phyloP scores from a whole-genome alignment of 2,797 vertebrate genomes.

The Myiotriccus ornatus region DNA sequence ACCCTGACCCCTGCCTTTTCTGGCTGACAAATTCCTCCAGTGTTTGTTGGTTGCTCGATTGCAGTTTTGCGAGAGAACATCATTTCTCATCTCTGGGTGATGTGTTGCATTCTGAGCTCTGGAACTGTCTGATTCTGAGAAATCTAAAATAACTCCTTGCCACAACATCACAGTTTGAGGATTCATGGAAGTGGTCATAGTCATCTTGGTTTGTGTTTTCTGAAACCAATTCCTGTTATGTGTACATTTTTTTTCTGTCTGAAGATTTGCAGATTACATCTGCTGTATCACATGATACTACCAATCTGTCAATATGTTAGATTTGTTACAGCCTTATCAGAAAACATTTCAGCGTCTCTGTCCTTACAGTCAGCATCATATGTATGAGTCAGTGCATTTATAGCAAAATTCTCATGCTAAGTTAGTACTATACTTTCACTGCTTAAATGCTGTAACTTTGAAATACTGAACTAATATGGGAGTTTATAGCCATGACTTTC shows the following conservation, averaged over 20 bases:
- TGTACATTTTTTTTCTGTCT: background rate
- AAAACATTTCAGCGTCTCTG: background rate
- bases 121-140: background rate
- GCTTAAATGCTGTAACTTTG: background rate
- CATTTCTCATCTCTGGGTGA: background rate
- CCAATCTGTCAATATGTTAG: background rate
- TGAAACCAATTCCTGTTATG: rapidly evolving
- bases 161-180: background rate
- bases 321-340: background rate
- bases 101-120: background rate
- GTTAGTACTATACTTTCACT: background rate
- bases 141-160: background rate
- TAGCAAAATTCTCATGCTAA: background rate
- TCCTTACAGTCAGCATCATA: background rate
- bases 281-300: rapidly evolving
- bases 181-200: background rate
- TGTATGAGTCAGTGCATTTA: background rate
- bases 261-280: background rate
- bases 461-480: background rate
- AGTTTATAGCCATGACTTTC: background rate
- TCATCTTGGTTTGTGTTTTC: background rate
- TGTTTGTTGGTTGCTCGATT: background rate
- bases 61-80: background rate
- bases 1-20: background rate
- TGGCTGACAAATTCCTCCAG: rapidly evolving